These are phyloP conservation scores for Triops longicaudatus DNA, from an alignment of 1,140 invertebrate species.

Conservation along the genomic window DNA sequence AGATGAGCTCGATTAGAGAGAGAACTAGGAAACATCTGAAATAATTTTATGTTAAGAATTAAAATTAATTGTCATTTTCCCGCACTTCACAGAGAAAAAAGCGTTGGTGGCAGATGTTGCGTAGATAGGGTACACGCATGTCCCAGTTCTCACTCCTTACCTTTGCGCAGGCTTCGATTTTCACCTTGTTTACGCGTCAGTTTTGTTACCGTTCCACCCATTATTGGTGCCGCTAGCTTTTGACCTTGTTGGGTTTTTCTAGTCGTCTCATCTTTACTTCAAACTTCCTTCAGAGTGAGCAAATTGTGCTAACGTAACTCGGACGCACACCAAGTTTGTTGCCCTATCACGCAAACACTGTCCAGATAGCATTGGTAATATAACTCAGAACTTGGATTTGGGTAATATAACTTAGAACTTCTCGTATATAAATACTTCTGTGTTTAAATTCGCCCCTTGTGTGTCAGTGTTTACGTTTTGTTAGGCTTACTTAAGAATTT, in stretches of 20 bases:
- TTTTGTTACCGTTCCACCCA: slow-evolving; percentile 10
- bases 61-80: neutral
- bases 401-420: no score
- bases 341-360: neutral
- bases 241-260: neutral
- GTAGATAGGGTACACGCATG: neutral
- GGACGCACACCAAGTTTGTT: neutral
- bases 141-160: neutral
- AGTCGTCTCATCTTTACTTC: neutral
- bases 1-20: no score
- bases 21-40: no score
- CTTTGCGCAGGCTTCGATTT: neutral
- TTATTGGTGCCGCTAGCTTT: slow-evolving; percentile 2
- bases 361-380: no score
- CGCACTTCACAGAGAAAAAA: neutral
- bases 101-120: neutral
- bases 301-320: neutral
- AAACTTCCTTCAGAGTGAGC: neutral
- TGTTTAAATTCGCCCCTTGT: no score
- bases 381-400: no score
- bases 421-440: no score
- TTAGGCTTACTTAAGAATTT: neutral
- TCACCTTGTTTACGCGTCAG: slow-evolving; percentile 2
- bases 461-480: no score
- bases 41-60: neutral